Conservation (phyloP, 2,797 vertebrate genomes). For the Xenops minutus region DNA sequence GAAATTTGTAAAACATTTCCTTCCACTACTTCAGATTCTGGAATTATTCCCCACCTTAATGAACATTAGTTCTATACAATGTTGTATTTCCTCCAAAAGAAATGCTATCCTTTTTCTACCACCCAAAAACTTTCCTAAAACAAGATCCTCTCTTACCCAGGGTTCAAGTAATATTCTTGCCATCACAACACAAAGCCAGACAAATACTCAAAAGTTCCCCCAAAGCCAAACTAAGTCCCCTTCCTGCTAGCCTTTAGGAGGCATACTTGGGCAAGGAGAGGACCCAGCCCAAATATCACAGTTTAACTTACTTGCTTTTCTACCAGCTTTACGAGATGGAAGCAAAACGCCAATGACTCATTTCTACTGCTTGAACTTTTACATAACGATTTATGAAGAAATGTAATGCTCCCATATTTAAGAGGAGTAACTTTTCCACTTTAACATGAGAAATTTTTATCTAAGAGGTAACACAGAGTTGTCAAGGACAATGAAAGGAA, state of each 20-base stretch:
- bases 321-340: not conserved
- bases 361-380: not conserved
- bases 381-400: not conserved
- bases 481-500: not conserved
- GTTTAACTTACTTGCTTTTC: not conserved
- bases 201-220: not conserved
- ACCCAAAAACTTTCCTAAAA: not conserved
- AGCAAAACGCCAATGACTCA: not conserved
- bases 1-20: not conserved
- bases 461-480: not conserved
- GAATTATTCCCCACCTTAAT: not conserved
- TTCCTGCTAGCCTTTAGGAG: not conserved
- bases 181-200: not conserved
- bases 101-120: not conserved
- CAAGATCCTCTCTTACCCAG: not conserved
- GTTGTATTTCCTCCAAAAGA: not conserved
- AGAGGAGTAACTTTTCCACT: not conserved
- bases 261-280: not conserved
- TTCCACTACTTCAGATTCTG: not conserved
- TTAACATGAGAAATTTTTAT: not conserved
- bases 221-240: not conserved
- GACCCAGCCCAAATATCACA: not conserved
- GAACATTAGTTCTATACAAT: not conserved
- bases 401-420: not conserved
- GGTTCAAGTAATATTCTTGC: not conserved